These are phyloP conservation scores for Anaspis maculata DNA, from an alignment of 2,888 invertebrate species.

Conservation along the genomic window DNA sequence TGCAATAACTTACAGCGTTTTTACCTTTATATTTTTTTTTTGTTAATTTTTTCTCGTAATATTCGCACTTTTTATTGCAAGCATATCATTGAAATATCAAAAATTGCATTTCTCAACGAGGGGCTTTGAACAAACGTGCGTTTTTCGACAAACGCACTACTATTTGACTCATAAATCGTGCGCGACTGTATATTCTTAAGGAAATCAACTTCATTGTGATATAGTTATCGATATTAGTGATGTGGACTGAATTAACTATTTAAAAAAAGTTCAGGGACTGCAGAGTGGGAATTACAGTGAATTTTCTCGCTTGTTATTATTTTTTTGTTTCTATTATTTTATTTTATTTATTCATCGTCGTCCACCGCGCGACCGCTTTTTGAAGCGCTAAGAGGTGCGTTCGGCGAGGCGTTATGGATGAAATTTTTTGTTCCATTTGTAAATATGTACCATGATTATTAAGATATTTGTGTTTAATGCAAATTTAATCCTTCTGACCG, in stretches of 20 bases:
- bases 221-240: too few species aligned
- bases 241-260: background rate
- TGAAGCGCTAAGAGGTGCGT: too few species aligned
- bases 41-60: constrained; percentile 15
- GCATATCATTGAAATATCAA: constrained; percentile 8
- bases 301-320: constrained; percentile 2
- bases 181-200: too few species aligned
- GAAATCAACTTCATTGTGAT: too few species aligned
- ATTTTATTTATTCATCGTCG: constrained; percentile 1
- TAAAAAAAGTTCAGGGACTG: constrained; percentile 6
- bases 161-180: too few species aligned
- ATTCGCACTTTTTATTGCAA: constrained; percentile 5
- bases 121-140: too few species aligned
- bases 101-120: constrained; percentile 1
- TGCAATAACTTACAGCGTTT: constrained; percentile 4
- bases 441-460: constrained; percentile 7
- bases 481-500: constrained; percentile 16
- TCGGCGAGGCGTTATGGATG: background rate
- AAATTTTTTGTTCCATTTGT: constrained; percentile 13
- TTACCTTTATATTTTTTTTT: constrained; percentile 7
- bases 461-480: constrained; percentile 15
- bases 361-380: too few species aligned
- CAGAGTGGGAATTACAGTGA: constrained; percentile 4
- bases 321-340: constrained; percentile 2
- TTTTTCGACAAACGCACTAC: too few species aligned